A percentile compares a stretch with the other conserved stretches of the same genome.
Evolutionary conservation across 2,113 vertebrate genomes (phyloP).

Genomic region (Podarcis muralis): DNA sequence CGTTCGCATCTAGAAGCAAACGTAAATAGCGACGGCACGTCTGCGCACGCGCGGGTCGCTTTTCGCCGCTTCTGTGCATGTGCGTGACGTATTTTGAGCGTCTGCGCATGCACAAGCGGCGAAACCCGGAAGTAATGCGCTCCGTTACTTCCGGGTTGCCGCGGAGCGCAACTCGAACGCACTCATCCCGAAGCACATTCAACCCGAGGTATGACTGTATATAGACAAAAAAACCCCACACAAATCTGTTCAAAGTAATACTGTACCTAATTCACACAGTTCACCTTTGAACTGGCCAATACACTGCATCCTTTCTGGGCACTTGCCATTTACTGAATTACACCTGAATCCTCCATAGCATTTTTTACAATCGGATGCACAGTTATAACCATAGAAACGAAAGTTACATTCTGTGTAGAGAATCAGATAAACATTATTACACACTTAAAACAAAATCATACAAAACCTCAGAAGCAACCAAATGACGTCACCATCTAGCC

Average conservation of each 20-base stretch:
- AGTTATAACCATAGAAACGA: conserved; percentile 31
- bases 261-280: conserved; percentile 40
- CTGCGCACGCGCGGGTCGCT: too few relatives aligned
- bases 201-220: neutral
- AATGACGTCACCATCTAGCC: neutral
- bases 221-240: neutral
- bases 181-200: too few relatives aligned
- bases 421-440: neutral
- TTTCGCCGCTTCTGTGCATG: too few relatives aligned
- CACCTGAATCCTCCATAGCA: conserved; percentile 30
- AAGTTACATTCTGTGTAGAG: conserved; percentile 20
- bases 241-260: neutral
- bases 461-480: neutral
- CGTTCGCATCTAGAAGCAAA: too few relatives aligned
- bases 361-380: neutral
- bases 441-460: neutral
- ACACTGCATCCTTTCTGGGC: conserved; percentile 22
- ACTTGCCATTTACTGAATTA: conserved; percentile 29
- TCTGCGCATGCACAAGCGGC: too few relatives aligned
- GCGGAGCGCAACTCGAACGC: too few relatives aligned
- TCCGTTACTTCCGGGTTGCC: too few relatives aligned
- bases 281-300: conserved; percentile 34
- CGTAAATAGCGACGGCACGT: too few relatives aligned
- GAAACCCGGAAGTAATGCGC: too few relatives aligned
- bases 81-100: too few relatives aligned